phyloP scores from a whole-genome alignment of 2,113 vertebrate species.

The Ceyx melanurus region DNA sequence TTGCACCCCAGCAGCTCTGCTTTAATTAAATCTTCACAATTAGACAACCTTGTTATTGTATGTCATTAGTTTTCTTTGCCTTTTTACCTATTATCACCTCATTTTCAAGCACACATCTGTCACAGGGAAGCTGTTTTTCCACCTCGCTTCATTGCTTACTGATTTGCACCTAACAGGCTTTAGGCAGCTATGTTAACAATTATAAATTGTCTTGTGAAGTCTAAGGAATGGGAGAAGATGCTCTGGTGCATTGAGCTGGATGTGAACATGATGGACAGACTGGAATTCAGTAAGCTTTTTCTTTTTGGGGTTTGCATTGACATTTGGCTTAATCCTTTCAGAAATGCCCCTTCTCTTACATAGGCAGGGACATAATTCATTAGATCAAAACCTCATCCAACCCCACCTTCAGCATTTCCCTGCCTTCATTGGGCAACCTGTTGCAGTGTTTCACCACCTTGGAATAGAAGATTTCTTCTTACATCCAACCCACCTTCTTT shows the following conservation, averaged over 20 bases:
- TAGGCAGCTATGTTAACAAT: constrained; percentile 56
- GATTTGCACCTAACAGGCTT: constrained; percentile 53
- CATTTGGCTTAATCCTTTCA: constrained; percentile 13
- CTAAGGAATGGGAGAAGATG: not conserved
- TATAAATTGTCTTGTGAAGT: constrained; percentile 33
- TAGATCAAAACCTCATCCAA: not conserved
- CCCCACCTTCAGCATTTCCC: not conserved
- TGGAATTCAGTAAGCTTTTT: not conserved
- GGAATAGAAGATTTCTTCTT: not conserved
- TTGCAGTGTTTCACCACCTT: not conserved
- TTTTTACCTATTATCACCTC: constrained; percentile 65
- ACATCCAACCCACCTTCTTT: not conserved
- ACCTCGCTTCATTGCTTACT: constrained; percentile 41
- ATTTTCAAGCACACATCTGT: constrained; percentile 63
- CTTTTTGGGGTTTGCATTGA: not conserved
- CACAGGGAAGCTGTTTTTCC: constrained; percentile 37
- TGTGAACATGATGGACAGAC: not conserved
- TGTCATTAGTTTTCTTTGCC: constrained; percentile 67
- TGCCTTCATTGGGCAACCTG: not conserved
- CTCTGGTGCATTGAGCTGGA: not conserved
- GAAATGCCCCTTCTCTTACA: not conserved
- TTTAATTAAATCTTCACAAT: constrained; percentile 72
- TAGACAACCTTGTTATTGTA: constrained; percentile 62
- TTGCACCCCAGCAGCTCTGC: constrained; percentile 23
- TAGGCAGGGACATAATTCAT: not conserved